Evolutionary conservation across 2,113 vertebrate species (phyloP), one percentile per base, ranked within the genome.

Genomic region (Patagioenas fasciata): DNA sequence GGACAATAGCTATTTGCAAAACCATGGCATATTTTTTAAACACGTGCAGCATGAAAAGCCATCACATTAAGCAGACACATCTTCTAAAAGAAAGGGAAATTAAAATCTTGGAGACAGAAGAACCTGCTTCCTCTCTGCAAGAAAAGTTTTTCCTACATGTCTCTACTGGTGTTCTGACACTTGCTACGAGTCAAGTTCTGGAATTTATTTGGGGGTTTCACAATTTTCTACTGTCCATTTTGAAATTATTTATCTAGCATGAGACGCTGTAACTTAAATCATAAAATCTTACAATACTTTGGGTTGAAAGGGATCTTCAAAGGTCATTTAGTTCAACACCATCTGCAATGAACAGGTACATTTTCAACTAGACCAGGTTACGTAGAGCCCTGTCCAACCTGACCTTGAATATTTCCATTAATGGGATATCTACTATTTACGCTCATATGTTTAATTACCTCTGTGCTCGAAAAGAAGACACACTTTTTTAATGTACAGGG

Each of bases 371-470:
- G 44, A 19, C 19, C 44, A 19, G 44, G 44, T 47, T 47, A 47
- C 17, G 18, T 19, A 8, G 18, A 47, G 44, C 44, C 44, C 44
- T 47, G 44, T 47, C 44, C 44, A 47, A 47, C 44, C 44, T 47
- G 44, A 47, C 44, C 44, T 19, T 47, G 18, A 47, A 47, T 47
- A 47, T 47, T 47, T 47, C 44, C 44, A 47, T 17, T 47, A 47
- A 47, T 47, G 44, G 44, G 18, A 9, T 47, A 47, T 47, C 44
- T 19, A 47, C 44, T 47, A 19, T 47, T 10, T 47, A 19, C 17
- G 5, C 6, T 75, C 11, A 48, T 0, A 1, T 0, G 0, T 47
- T 69, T 67, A 10, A 58, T 48, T 80, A 70, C 20, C 18, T 58
- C 29, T 57, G n/a, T 38, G 10, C 18, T 80, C 79, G 24, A 88